Percentiles rank a stretch among this genome's conserved stretches.
Conservation (phyloP, 2,888 invertebrate genomes). For the Macrophya alboannulata region DNA sequence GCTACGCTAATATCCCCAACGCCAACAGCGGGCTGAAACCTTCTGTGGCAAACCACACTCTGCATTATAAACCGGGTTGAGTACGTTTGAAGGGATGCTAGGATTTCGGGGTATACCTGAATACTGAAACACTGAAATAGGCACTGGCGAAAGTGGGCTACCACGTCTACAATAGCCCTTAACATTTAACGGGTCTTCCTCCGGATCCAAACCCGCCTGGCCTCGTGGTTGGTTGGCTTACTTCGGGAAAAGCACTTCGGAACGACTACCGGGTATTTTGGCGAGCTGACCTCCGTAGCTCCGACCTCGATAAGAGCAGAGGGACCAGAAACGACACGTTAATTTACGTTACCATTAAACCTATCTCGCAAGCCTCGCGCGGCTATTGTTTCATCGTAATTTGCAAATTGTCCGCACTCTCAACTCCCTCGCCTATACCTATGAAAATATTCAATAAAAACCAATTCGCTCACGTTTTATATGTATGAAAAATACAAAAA, state of each 20-base stretch:
- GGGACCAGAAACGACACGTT: conserved; percentile 31
- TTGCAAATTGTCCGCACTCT: not conserved
- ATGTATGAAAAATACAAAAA: not conserved
- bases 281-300: conserved; percentile 31
- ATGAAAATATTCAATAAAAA: conserved; percentile 57
- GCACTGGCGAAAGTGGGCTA: conserved; percentile 48
- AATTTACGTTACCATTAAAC: conserved; percentile 41
- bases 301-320: conserved; percentile 27
- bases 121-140: conserved; percentile 52
- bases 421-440: conserved; percentile 52
- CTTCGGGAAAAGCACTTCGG: conserved; percentile 45
- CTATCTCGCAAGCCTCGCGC: not conserved
- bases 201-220: conserved; percentile 38
- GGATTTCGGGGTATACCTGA: conserved; percentile 45
- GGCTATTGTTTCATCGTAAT: conserved; percentile 12
- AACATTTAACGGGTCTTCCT: conserved; percentile 56
- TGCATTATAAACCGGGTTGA: conserved; percentile 51
- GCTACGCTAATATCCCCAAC: conserved; percentile 49
- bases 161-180: conserved; percentile 54
- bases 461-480: not conserved
- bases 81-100: conserved; percentile 41
- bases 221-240: conserved; percentile 40
- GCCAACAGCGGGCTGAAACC: conserved; percentile 33
- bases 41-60: conserved; percentile 42
- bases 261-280: conserved; percentile 47